Evolutionary conservation across 2,888 invertebrate genomes (phyloP).

Genomic region (Eupithecia pulchellata): DNA sequence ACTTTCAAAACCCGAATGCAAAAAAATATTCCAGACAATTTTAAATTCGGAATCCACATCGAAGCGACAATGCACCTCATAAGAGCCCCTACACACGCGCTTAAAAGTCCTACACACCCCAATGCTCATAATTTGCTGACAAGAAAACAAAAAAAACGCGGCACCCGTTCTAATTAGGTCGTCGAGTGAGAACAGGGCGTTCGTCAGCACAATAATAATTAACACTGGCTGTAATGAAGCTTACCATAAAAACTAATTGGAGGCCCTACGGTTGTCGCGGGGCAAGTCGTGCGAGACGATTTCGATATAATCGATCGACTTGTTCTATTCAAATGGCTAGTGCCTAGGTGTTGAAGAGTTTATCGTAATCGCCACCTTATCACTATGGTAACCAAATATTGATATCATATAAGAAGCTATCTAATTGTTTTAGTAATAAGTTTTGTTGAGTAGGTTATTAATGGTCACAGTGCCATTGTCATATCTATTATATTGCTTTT

Average conservation of each 20-base stretch:
- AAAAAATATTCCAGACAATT: slow-evolving; percentile 27
- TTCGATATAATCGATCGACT: slow-evolving; percentile 62
- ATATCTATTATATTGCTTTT: no score
- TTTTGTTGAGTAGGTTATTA: neutral
- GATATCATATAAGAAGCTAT: neutral
- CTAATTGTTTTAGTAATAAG: neutral
- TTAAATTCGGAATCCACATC: slow-evolving; percentile 40
- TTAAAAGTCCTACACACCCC: slow-evolving; percentile 67
- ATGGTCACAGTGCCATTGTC: no score
- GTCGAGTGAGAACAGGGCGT: slow-evolving; percentile 80
- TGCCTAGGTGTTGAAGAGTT: slow-evolving; percentile 21
- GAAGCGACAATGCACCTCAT: slow-evolving; percentile 39
- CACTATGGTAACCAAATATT: slow-evolving; percentile 4
- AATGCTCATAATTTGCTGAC: slow-evolving; percentile 76
- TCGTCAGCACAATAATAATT: slow-evolving; percentile 84
- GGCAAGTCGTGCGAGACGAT: slow-evolving; percentile 56
- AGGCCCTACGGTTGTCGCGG: slow-evolving; percentile 70
- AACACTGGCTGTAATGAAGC: slow-evolving; percentile 84
- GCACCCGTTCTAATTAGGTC: slow-evolving; percentile 81
- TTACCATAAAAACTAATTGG: slow-evolving; percentile 84
- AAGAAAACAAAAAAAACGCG: slow-evolving; percentile 75
- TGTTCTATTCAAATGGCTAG: slow-evolving; percentile 42
- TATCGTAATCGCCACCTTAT: no score
- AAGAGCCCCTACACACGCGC: slow-evolving; percentile 55
- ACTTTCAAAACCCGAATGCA: slow-evolving; percentile 16